A percentile compares a stretch with the other conserved stretches of the same genome.
Conservation (phyloP, 1,140 invertebrate genomes). For the Dryas iulia region DNA sequence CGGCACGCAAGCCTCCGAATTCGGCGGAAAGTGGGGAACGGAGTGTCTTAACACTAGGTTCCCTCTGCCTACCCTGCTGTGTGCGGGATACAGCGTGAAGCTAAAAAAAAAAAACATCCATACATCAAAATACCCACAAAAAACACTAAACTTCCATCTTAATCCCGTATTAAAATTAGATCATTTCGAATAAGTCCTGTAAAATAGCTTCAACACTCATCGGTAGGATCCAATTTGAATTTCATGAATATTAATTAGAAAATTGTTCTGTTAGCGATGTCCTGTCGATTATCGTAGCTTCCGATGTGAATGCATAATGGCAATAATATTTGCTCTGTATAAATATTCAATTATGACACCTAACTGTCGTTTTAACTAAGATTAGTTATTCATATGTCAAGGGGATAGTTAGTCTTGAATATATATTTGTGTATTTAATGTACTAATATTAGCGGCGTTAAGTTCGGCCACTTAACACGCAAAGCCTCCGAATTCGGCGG, state of each 20-base stretch:
- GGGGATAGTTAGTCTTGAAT: too few species aligned
- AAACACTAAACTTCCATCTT: neutral
- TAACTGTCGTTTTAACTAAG: neutral
- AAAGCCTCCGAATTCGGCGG: too few species aligned
- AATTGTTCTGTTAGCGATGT: constrained; percentile 24
- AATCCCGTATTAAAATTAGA: constrained; percentile 23
- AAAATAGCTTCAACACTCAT: constrained; percentile 39
- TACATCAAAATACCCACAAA: neutral
- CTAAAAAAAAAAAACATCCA: neutral
- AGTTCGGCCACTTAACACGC: too few species aligned
- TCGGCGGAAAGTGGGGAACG: too few species aligned
- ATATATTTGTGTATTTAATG: too few species aligned
- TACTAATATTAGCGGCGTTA: too few species aligned
- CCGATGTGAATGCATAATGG: neutral
- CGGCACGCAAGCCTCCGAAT: too few species aligned
- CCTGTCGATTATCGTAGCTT: constrained; percentile 10
- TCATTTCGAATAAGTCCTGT: constrained; percentile 30
- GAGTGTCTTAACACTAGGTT: too few species aligned
- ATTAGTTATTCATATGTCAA: neutral
- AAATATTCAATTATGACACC: neutral
- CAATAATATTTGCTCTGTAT: constrained; percentile 3
- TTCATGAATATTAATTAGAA: constrained; percentile 56
- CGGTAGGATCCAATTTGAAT: constrained; percentile 49
- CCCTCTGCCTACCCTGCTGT: too few species aligned
- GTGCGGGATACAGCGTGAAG: neutral